phyloP scores from a whole-genome alignment of 1,140 invertebrate genomes.

The Heliconius hewitsoni region DNA sequence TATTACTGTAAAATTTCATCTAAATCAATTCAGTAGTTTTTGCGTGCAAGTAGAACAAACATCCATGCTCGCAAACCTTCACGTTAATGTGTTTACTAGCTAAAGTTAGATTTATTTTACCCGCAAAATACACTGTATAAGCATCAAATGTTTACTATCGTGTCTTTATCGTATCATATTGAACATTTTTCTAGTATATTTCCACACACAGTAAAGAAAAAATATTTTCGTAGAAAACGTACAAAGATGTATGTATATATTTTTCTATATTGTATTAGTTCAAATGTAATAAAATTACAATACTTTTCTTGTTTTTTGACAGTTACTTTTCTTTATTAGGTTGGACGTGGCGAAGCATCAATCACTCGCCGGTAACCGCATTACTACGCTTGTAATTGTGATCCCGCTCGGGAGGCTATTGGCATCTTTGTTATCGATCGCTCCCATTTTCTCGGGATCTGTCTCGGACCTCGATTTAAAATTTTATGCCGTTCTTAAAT shows the following conservation, averaged over 20 bases:
- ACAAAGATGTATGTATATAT: too few species aligned
- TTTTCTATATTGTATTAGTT: too few species aligned
- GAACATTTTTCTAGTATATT: background rate
- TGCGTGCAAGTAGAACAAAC: too few species aligned
- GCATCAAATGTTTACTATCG: background rate
- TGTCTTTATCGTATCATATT: background rate
- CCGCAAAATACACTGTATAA: too few species aligned
- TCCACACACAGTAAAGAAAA: too few species aligned
- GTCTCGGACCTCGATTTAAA: slow-evolving; percentile 30
- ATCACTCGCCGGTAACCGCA: slow-evolving; percentile 68
- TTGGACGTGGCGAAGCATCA: slow-evolving; percentile 49
- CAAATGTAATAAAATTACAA: background rate
- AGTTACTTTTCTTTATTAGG: background rate
- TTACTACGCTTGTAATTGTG: slow-evolving; percentile 73
- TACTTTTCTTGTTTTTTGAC: background rate
- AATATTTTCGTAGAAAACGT: too few species aligned
- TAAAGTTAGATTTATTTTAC: background rate
- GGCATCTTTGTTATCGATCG: slow-evolving; percentile 62
- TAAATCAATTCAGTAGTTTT: too few species aligned
- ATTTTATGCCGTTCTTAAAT: slow-evolving; percentile 59
- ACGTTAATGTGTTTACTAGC: background rate
- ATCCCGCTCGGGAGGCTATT: slow-evolving; percentile 58
- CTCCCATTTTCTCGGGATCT: slow-evolving; percentile 35
- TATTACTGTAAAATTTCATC: too few species aligned
- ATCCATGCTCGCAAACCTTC: too few species aligned